Conservation (phyloP, 2,113 vertebrate species). For the Saguinus imperator region DNA sequence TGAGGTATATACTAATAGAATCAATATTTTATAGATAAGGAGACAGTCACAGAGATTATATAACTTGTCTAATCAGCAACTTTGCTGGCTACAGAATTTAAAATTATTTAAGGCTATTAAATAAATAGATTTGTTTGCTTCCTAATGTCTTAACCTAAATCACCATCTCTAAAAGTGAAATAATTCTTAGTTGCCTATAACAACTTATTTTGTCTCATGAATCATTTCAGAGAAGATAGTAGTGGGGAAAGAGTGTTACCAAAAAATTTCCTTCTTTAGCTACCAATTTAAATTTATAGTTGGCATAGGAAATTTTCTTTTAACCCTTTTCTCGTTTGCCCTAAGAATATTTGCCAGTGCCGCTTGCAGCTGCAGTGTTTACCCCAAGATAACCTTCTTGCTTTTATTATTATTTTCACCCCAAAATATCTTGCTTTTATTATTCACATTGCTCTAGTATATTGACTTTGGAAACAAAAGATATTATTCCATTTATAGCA, state of each 20-base stretch:
- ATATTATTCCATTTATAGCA: too few relatives aligned
- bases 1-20: neutral
- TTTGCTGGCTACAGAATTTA: constrained; percentile 28
- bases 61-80: neutral
- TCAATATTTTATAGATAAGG: neutral
- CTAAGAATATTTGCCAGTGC: too few relatives aligned
- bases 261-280: constrained; percentile 24
- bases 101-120: constrained; percentile 27
- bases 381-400: too few relatives aligned
- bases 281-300: constrained; percentile 11
- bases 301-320: neutral
- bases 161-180: constrained; percentile 38
- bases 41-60: neutral
- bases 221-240: constrained; percentile 27
- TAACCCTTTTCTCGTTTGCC: neutral
- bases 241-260: neutral
- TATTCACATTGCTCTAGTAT: too few relatives aligned
- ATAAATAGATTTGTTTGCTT: constrained; percentile 12
- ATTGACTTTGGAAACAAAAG: too few relatives aligned
- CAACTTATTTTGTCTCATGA: neutral
- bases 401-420: too few relatives aligned
- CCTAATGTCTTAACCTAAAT: constrained; percentile 23
- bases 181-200: constrained; percentile 9
- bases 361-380: too few relatives aligned
- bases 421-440: too few relatives aligned